phyloP scores from a whole-genome alignment of 2,888 invertebrate genomes.

The Trichopoda pennipes region DNA sequence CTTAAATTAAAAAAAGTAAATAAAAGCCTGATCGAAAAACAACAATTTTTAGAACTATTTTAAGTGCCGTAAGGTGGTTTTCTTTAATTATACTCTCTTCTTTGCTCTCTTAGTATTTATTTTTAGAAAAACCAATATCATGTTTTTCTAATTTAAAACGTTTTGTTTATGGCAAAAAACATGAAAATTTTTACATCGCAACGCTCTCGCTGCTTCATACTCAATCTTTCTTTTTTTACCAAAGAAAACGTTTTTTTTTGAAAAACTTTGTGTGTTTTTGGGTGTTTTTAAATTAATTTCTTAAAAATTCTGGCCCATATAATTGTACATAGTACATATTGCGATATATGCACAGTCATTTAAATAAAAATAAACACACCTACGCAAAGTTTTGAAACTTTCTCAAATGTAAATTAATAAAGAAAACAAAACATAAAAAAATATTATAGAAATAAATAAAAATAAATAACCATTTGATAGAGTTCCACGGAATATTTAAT shows the following conservation, averaged over 20 bases:
- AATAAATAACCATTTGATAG: not conserved
- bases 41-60: conserved; percentile 51
- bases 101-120: conserved; percentile 31
- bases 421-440: conserved; percentile 16
- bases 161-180: conserved; percentile 67
- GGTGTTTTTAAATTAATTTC: not conserved
- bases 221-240: conserved; percentile 1
- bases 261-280: conserved; percentile 45
- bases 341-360: not conserved
- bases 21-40: conserved; percentile 17
- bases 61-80: conserved; percentile 54
- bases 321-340: conserved; percentile 1
- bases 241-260: conserved; percentile 60
- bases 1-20: conserved; percentile 9
- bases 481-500: not conserved
- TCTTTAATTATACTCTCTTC: conserved; percentile 20
- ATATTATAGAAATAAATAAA: not conserved
- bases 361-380: conserved; percentile 61
- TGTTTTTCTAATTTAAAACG: conserved; percentile 51
- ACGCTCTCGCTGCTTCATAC: not conserved
- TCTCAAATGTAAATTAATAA: conserved; percentile 10
- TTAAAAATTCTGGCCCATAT: conserved; percentile 39
- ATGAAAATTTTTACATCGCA: conserved; percentile 52
- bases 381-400: conserved; percentile 65
- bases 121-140: conserved; percentile 42